These are phyloP conservation scores for Chrysina gloriosa DNA, from an alignment of 2,888 invertebrate species.

Conservation along the genomic window DNA sequence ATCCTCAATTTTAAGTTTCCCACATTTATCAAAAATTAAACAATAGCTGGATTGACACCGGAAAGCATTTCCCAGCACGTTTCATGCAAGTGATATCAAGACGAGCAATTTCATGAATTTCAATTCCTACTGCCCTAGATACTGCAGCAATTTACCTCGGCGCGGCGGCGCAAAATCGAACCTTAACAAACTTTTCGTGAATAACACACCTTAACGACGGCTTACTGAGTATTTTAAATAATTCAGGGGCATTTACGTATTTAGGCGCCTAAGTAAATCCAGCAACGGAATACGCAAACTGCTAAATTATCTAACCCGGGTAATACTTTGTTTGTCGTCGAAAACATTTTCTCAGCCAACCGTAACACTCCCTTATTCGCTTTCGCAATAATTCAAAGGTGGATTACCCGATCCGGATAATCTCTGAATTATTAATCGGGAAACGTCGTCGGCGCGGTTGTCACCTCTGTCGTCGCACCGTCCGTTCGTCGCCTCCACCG, in stretches of 20 bases:
- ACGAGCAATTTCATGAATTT: too few relatives aligned
- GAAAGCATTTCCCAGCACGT: too few relatives aligned
- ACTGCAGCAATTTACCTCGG: too few relatives aligned
- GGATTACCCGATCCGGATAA: constrained; percentile 31
- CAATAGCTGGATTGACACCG: too few relatives aligned
- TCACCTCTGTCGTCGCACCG: neutral
- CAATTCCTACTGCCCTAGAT: too few relatives aligned
- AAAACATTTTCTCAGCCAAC: constrained; percentile 9
- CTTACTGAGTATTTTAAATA: constrained; percentile 1
- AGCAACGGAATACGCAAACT: neutral
- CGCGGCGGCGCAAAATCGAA: too few relatives aligned
- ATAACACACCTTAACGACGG: neutral
- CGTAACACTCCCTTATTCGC: neutral
- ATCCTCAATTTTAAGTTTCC: too few relatives aligned
- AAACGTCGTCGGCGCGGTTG: neutral
- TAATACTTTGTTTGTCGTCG: neutral
- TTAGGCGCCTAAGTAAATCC: constrained; percentile 16
- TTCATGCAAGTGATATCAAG: too few relatives aligned
- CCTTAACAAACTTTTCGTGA: too few relatives aligned
- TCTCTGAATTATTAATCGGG: constrained; percentile 34
- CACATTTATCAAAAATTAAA: too few relatives aligned
- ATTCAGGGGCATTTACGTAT: neutral
- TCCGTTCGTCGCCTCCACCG: too few relatives aligned
- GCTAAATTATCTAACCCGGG: neutral
- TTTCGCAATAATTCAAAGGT: constrained; percentile 12